Conservation (phyloP, 2,113 vertebrate genomes). For the Osmerus eperlanus region DNA sequence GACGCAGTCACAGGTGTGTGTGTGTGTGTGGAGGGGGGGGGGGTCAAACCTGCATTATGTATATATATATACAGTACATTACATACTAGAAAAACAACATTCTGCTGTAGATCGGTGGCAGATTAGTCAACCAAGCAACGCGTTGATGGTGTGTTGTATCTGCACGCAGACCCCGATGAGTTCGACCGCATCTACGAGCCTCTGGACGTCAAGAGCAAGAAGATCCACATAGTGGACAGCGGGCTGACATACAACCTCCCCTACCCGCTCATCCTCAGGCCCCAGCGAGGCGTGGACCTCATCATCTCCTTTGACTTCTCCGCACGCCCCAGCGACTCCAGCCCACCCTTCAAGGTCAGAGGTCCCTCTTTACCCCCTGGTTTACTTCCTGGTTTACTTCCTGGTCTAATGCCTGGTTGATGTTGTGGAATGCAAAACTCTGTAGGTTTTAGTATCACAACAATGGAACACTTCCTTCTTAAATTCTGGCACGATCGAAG, state of each 20-base stretch:
- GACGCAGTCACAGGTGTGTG: conserved; percentile 83
- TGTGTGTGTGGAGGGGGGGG: not conserved
- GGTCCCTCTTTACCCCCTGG: not conserved
- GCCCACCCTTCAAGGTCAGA: conserved; percentile 94
- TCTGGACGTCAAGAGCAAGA: conserved; percentile 96
- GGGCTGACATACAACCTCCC: conserved; percentile 96
- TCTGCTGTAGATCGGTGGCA: too few species aligned
- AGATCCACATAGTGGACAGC: conserved; percentile 97
- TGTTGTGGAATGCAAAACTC: too few species aligned
- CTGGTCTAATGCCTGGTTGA: too few species aligned
- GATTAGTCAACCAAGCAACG: not conserved
- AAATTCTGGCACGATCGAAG: too few species aligned
- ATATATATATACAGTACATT: not conserved
- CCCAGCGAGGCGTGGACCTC: conserved; percentile 86
- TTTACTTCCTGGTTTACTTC: too few species aligned
- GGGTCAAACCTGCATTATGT: not conserved
- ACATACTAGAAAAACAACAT: too few species aligned
- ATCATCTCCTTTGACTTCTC: conserved; percentile 98
- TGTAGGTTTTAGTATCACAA: too few species aligned
- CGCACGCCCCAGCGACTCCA: conserved; percentile 91
- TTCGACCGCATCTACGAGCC: conserved; percentile 96
- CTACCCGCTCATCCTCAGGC: conserved; percentile 87
- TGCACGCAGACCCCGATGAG: conserved; percentile 86
- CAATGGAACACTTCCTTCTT: too few species aligned
- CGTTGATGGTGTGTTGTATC: not conserved